phyloP scores from a whole-genome alignment of 2,113 vertebrate species.

The Amblyornis subalaris region DNA sequence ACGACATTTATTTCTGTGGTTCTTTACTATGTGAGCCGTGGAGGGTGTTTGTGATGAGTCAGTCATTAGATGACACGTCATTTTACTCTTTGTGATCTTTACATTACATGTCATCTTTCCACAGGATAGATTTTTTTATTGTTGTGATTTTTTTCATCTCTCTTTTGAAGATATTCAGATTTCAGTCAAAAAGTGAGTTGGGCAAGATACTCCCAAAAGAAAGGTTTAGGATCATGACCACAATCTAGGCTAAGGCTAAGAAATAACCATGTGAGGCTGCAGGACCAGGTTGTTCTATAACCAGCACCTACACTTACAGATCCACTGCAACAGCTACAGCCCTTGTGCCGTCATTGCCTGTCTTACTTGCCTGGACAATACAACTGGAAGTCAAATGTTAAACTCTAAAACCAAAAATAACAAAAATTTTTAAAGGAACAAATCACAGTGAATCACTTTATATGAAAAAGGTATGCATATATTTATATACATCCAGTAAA shows the following conservation, averaged over 20 bases:
- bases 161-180: neutral
- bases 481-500: neutral
- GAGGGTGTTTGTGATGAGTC: neutral
- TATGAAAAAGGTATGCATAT: neutral
- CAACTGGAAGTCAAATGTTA: fast-evolving
- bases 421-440: neutral
- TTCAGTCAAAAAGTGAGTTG: neutral
- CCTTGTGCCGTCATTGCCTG: neutral
- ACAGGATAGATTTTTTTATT: neutral
- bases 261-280: neutral
- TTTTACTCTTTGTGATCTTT: too few species aligned
- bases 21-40: neutral
- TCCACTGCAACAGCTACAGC: neutral
- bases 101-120: too few species aligned
- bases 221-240: neutral
- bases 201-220: neutral
- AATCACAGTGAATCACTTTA: neutral
- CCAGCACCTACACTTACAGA: neutral
- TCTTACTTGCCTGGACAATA: neutral
- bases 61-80: neutral
- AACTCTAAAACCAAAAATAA: neutral
- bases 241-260: neutral
- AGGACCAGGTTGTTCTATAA: neutral
- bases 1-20: neutral
- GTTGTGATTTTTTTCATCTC: neutral